Base-by-base conservation (phyloP, 2,113 vertebrate genomes). In the Tragulus kanchil region DNA sequence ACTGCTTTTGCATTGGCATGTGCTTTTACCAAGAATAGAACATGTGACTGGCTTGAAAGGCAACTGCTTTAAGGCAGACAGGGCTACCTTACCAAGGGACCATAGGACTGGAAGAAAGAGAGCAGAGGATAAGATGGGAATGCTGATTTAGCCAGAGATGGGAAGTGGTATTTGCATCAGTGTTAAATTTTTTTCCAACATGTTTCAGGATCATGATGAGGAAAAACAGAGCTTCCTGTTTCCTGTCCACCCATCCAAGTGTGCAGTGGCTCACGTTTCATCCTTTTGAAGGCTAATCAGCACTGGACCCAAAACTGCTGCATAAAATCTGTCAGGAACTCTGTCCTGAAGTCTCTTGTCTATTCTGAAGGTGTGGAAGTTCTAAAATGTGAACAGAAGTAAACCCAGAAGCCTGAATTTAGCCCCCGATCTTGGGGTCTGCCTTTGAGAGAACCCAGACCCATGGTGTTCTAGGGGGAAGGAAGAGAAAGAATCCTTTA, bases 11-110 rank as follows among this genome's bases (percentile, higher is more conserved):
- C 83, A 28, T 23, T 67, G 77, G 69, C 91, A 61, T 36, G 52
- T 52, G 85, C 90, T 90, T 90, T 90, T 50, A 25, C 79, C 86
- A 93, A 85, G 73, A 95, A 87, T 73, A 85, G 94, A 94, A 75
- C 61, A 42, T 67, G 75, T 67, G 67, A 82, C 58, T 31, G 54
- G 59, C 64, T 85, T 59, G 95, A 96, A 95, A 96, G 25, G 85
- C 73, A 82, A 64, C 19, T 54, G 13, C 78, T 67, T 21, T 65
- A 31, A n/a, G 45, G 36, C 26, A 90, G 50, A 28, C 23, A 59
- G 89, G 31, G 59, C n/a, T 52, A 58, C 54, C 48, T 71, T n/a
- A 65, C 56, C 48, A 19, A 77, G 73, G 25, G 28, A 26, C 79
- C 3, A 9, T 5, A 56, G 69, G 75, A 36, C 71, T 64, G 19